phyloP scores from a whole-genome alignment of 2,797 vertebrate genomes.

The Yasuhikotakia modesta region DNA sequence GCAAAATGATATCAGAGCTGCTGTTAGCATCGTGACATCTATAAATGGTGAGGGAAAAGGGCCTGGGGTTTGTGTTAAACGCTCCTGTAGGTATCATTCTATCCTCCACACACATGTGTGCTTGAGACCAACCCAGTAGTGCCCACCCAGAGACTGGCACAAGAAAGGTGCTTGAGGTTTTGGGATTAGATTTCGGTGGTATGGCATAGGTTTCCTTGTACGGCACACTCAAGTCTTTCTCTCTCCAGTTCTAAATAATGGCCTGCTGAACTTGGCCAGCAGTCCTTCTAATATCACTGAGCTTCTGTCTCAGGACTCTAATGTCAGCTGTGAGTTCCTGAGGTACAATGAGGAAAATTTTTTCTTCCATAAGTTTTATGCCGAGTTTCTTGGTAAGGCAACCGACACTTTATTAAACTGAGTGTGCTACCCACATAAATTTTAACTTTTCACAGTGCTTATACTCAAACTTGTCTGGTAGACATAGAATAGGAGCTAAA shows the following conservation, averaged over 20 bases:
- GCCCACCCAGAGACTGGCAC: constrained; percentile 54
- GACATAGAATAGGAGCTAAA: background rate
- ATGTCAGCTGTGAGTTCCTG: constrained; percentile 1
- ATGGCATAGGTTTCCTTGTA: constrained; percentile 39
- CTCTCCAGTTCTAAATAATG: background rate
- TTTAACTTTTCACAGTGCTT: background rate
- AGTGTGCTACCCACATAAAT: background rate
- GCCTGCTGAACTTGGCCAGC: constrained; percentile 13
- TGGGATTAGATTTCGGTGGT: constrained; percentile 17
- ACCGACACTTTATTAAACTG: background rate
- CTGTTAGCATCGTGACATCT: constrained; percentile 39
- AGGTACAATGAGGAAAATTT: background rate
- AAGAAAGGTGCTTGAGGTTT: constrained; percentile 42
- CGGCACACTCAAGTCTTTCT: constrained; percentile 15
- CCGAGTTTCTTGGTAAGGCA: background rate
- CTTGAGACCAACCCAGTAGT: constrained; percentile 40
- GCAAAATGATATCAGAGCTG: constrained; percentile 34
- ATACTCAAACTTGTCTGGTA: background rate
- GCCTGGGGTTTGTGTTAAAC: constrained; percentile 43
- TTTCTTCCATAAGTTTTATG: background rate
- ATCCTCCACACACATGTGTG: constrained; percentile 10
- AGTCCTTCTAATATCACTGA: constrained; percentile 15
- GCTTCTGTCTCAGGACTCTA: background rate
- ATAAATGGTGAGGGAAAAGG: constrained; percentile 30
- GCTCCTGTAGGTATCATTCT: constrained; percentile 50